A percentile compares a stretch with the other conserved stretches of the same genome.
Conservation (phyloP, 2,113 vertebrate species). For the Maccullochella peelii region DNA sequence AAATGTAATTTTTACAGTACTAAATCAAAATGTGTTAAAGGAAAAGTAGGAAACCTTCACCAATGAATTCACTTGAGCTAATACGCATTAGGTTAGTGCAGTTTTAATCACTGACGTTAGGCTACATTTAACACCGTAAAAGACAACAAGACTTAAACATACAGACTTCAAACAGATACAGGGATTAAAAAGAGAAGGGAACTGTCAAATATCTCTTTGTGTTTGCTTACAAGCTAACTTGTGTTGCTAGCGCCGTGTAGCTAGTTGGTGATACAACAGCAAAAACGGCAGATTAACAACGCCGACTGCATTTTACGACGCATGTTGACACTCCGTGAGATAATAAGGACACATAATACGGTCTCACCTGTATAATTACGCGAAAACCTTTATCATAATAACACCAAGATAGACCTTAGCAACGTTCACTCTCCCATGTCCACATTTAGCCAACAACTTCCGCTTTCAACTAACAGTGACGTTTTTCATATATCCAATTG, state of each 20-base stretch:
- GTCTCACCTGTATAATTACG: conserved; percentile 38
- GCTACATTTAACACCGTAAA: background rate
- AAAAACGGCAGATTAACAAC: background rate
- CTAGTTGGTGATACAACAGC: conserved; percentile 1
- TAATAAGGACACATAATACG: fast-evolving
- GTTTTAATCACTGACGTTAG: background rate
- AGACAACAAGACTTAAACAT: background rate
- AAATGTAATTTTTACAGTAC: background rate
- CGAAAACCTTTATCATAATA: background rate
- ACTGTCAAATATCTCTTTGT: background rate
- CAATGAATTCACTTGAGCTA: background rate
- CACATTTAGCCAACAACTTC: conserved; percentile 22
- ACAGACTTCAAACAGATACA: background rate
- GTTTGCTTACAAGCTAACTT: conserved; percentile 33
- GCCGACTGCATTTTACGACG: background rate
- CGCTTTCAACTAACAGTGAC: background rate
- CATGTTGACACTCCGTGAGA: fast-evolving
- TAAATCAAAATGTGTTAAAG: background rate
- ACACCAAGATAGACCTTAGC: background rate
- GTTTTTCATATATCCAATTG: background rate
- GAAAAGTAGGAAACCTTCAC: background rate
- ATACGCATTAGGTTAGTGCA: background rate
- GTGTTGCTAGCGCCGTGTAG: conserved; percentile 40
- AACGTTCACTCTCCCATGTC: conserved; percentile 18
- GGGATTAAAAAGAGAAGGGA: background rate